A percentile compares a stretch with the other conserved stretches of the same genome.
Evolutionary conservation across 2,797 vertebrate genomes (phyloP).

Genomic region (Pipistrellus kuhlii): DNA sequence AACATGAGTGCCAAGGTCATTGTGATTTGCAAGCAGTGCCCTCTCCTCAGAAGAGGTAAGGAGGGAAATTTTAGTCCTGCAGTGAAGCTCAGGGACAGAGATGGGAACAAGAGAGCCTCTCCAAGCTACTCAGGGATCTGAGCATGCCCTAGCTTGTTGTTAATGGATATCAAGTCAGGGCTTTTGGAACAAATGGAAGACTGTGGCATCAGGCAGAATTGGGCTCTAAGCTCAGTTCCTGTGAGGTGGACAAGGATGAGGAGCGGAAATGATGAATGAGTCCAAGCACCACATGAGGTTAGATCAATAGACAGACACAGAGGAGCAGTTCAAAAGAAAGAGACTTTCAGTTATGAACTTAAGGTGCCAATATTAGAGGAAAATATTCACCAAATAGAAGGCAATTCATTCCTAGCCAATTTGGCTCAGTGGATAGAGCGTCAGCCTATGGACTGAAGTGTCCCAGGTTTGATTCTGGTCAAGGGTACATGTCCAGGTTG

Average conservation of each 20-base stretch:
- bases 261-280: not conserved
- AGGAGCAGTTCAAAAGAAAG: not conserved
- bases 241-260: not conserved
- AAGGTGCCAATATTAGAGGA: not conserved
- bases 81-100: not conserved
- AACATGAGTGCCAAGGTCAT: slow-evolving; percentile 96
- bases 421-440: too few relatives aligned
- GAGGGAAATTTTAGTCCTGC: not conserved
- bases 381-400: not conserved
- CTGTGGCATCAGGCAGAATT: not conserved
- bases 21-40: slow-evolving; percentile 97
- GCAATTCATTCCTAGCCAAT: not conserved
- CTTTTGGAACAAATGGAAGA: not conserved
- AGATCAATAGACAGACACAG: not conserved
- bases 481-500: not conserved
- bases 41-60: slow-evolving; percentile 93
- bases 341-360: not conserved
- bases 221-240: not conserved
- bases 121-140: not conserved
- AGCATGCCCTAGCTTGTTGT: not conserved
- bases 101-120: not conserved
- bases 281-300: not conserved
- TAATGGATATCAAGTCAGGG: not conserved
- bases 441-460: too few relatives aligned
- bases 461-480: too few relatives aligned